phyloP scores from a whole-genome alignment of 1,140 invertebrate genomes.

The Cotesia typhae region DNA sequence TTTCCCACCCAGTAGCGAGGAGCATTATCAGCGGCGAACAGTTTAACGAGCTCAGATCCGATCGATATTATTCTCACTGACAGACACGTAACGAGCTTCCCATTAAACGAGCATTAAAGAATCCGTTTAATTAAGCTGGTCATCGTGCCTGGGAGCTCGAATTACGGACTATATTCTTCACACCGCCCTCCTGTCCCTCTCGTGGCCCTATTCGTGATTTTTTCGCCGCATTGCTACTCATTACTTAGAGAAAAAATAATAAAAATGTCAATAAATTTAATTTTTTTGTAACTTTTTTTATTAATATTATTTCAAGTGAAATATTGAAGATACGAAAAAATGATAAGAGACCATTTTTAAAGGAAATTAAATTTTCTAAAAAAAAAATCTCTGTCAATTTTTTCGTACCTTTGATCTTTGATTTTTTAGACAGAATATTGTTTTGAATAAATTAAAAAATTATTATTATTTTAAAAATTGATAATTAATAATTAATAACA shows the following conservation, averaged over 20 bases:
- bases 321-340: too few relatives aligned
- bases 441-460: too few relatives aligned
- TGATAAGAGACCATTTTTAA: too few relatives aligned
- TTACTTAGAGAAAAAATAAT: too few relatives aligned
- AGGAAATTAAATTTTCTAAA: too few relatives aligned
- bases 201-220: background rate
- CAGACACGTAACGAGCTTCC: conserved; percentile 36
- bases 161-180: conserved; percentile 31
- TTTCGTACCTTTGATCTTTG: too few relatives aligned
- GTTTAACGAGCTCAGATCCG: background rate
- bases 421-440: too few relatives aligned
- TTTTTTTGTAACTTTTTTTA: too few relatives aligned
- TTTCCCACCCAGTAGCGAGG: background rate
- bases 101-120: conserved; percentile 40
- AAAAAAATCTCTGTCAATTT: too few relatives aligned
- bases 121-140: conserved; percentile 40
- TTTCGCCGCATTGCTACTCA: background rate
- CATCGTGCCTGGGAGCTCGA: conserved; percentile 11
- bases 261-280: too few relatives aligned
- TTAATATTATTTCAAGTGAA: too few relatives aligned
- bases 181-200: conserved; percentile 8
- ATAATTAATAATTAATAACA: conserved; percentile 5
- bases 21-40: conserved; percentile 11
- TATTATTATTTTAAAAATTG: too few relatives aligned
- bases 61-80: conserved; percentile 37